Evolutionary conservation across 2,113 vertebrate species (phyloP).

Genomic region (Cyanocitta stelleri): DNA sequence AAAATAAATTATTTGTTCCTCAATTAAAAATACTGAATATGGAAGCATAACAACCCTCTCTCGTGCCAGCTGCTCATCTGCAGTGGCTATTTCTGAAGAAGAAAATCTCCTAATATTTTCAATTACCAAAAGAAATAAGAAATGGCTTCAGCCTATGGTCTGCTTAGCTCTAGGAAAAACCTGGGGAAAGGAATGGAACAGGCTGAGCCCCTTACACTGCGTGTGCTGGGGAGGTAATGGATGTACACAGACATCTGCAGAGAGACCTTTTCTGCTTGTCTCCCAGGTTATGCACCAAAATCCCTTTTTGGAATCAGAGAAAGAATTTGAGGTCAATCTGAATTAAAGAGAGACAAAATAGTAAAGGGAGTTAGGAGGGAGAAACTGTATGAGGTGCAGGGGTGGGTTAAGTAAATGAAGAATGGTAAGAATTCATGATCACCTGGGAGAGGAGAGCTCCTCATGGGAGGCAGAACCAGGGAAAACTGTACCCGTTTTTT

Average conservation of each 20-base stretch:
- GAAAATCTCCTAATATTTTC: background rate
- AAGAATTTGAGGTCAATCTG: background rate
- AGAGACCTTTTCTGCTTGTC: background rate
- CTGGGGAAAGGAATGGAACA: background rate
- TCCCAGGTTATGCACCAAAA: background rate
- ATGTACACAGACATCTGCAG: background rate
- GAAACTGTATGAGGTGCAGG: background rate
- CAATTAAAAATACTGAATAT: conserved; percentile 56
- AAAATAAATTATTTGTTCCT: conserved; percentile 59
- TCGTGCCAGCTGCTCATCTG: background rate
- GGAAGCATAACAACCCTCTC: conserved; percentile 37
- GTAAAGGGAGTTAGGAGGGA: background rate
- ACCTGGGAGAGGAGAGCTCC: background rate
- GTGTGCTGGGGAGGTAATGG: background rate
- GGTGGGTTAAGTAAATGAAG: background rate
- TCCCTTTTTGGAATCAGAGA: background rate
- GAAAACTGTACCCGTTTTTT: background rate
- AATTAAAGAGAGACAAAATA: background rate
- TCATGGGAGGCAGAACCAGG: background rate
- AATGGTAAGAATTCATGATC: background rate
- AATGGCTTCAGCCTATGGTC: background rate
- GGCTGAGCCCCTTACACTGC: background rate
- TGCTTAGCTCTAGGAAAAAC: background rate
- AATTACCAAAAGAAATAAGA: background rate
- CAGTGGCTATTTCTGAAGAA: background rate